Evolutionary conservation across 2,888 invertebrate genomes (phyloP), one percentile per base, ranked within the genome.

Genomic region (Ormyrus nitidulus): DNA sequence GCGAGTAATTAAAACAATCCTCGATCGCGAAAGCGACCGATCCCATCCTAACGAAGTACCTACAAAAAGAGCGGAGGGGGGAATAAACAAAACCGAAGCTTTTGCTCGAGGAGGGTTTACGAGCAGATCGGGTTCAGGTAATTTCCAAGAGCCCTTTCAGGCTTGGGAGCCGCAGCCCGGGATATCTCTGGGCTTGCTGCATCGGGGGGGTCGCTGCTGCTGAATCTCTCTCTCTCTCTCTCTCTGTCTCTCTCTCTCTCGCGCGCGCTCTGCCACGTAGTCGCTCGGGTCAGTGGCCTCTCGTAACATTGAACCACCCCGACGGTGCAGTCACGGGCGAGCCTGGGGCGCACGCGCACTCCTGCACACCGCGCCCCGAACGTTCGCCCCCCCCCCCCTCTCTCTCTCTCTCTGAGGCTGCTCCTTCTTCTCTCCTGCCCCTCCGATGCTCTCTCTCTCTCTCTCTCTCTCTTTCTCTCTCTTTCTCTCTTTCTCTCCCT

Each of bases 241-340:
- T 44, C 48, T 46, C 56, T n/a, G 13, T 46, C 72, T 61, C 56
- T 1, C 46, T 53, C 19, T 6, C 49, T 73, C 54, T 8, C 53
- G 46, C 54, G 10, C 0, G 56, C 61, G 77, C n/a, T 13, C 88
- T 86, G 87, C 86, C 88, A 87, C 88, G 88, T 85, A 86, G 87
- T 84, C 84, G 82, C 87, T 87, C 87, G 89, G 90, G 90, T 90
- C 90, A 90, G 86, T 89, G 90, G 87, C 90, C 90, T 89, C 88
- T 86, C 86, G 89, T 90, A 90, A 90, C 90, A 90, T 90, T 90
- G 90, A 90, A 90, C 90, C 90, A 88, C 88, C 89, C 90, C 86
- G 61, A 68, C 75, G 56, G 85, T 89, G 90, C 90, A 90, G 90
- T 90, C 90, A 90, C 87, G 90, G 89, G 87, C 90, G 90, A 87